Conservation (phyloP, 2,797 vertebrate genomes). For the Hippopotamyrus pictus region DNA sequence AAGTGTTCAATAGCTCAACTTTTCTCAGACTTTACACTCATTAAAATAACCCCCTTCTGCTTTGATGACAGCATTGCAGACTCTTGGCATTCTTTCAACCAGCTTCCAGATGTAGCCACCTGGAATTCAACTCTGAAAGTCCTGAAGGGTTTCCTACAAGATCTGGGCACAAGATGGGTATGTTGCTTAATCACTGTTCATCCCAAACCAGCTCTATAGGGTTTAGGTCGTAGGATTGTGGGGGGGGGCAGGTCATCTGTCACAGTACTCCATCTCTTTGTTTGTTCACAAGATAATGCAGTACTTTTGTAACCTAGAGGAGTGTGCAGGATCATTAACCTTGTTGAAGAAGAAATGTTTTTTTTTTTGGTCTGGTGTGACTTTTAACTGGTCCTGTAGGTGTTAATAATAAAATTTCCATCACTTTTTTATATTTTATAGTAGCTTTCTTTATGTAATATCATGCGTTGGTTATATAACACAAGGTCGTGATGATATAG, state of each 20-base stretch:
- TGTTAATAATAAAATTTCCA: neutral
- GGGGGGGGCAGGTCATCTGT: neutral
- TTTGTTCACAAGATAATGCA: neutral
- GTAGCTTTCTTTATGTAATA: neutral
- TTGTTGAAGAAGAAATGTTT: neutral
- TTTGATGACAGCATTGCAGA: neutral
- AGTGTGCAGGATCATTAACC: neutral
- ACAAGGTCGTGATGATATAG: neutral
- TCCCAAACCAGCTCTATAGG: neutral
- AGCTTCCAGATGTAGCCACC: neutral
- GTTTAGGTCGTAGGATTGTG: neutral
- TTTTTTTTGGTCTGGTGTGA: neutral
- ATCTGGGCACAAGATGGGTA: neutral
- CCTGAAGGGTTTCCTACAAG: neutral
- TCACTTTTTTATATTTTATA: neutral
- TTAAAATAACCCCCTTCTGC: neutral
- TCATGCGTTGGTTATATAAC: neutral
- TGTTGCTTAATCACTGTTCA: neutral
- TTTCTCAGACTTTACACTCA: neutral
- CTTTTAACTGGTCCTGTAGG: neutral
- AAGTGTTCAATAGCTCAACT: neutral
- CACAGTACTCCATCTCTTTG: neutral
- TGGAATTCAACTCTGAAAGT: neutral
- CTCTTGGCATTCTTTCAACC: neutral
- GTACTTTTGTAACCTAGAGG: neutral